These are phyloP conservation scores for Anarhynchus alexandrinus DNA, from an alignment of 2,113 vertebrate species.

Conservation along the genomic window DNA sequence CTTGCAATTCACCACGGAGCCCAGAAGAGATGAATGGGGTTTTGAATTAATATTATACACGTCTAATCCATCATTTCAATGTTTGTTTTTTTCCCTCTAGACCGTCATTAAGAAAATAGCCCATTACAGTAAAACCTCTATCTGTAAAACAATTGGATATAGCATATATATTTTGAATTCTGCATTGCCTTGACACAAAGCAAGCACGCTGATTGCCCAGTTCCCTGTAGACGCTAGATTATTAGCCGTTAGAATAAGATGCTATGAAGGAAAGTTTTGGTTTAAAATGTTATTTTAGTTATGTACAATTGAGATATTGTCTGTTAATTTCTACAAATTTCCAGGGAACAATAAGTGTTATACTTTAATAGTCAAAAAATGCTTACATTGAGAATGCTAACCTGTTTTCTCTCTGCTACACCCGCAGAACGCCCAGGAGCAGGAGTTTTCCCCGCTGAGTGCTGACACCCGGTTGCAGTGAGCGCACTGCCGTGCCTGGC, in stretches of 20 bases:
- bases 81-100: background rate
- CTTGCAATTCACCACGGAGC: background rate
- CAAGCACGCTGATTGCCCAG: background rate
- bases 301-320: too few species aligned
- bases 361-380: too few species aligned
- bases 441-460: too few species aligned
- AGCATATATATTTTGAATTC: background rate
- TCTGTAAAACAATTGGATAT: background rate
- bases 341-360: too few species aligned
- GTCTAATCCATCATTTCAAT: conserved; percentile 1
- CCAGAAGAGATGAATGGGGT: background rate
- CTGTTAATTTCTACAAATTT: too few species aligned
- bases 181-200: background rate
- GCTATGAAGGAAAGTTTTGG: background rate
- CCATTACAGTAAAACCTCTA: background rate
- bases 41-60: background rate
- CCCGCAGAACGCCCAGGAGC: too few species aligned
- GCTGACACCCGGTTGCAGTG: too few species aligned
- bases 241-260: background rate
- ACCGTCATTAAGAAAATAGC: conserved; percentile 42
- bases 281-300: background rate
- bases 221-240: background rate
- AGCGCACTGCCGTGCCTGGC: too few species aligned
- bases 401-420: too few species aligned
- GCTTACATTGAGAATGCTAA: too few species aligned